phyloP scores from a whole-genome alignment of 2,888 invertebrate genomes.

The Drosophila neutralis region DNA sequence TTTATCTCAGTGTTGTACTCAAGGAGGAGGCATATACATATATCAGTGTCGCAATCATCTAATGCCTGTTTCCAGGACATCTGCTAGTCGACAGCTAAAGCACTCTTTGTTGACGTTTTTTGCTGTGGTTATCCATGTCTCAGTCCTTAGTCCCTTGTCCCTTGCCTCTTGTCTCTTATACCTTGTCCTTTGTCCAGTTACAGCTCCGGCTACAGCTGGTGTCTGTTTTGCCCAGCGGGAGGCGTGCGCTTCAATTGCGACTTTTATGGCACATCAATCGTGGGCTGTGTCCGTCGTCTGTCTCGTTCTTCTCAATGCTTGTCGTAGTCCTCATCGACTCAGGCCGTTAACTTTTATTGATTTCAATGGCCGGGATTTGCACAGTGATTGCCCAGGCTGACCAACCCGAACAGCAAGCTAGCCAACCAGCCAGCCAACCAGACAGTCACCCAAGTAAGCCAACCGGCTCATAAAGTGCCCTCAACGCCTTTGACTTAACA shows the following conservation, averaged over 20 bases:
- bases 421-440: constrained; percentile 23
- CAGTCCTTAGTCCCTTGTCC: neutral
- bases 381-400: constrained; percentile 74
- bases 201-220: neutral
- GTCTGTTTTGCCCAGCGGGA: constrained; percentile 66
- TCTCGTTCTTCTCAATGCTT: neutral
- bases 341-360: constrained; percentile 83
- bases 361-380: constrained; percentile 82
- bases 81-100: neutral
- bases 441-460: constrained; percentile 28
- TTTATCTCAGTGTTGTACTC: neutral
- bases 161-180: neutral
- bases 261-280: constrained; percentile 82
- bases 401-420: constrained; percentile 25
- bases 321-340: constrained; percentile 17
- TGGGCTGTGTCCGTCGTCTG: constrained; percentile 25
- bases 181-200: constrained; percentile 3
- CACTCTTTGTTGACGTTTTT: neutral
- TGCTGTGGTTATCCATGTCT: constrained; percentile 7
- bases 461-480: constrained; percentile 76
- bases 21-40: neutral
- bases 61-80: neutral
- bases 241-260: constrained; percentile 78
- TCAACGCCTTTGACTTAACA: constrained; percentile 81
- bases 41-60: neutral